Percentiles rank a stretch among this genome's conserved stretches.
Evolutionary conservation across 2,888 invertebrate genomes (phyloP).

Genomic region (Phlogophora meticulosa): DNA sequence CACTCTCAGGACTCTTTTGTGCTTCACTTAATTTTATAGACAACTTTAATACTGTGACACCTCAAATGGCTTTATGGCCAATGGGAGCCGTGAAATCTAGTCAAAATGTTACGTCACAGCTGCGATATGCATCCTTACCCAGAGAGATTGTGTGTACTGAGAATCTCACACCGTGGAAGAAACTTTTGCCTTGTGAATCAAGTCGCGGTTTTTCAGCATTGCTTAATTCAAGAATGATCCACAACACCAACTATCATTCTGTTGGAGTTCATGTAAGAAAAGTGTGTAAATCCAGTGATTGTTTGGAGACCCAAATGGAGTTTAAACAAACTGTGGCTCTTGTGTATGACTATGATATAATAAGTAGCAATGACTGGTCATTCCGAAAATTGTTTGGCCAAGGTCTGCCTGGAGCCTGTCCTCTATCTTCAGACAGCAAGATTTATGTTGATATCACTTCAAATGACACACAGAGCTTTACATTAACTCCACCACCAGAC

Average conservation of each 20-base stretch:
- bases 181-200: constrained; percentile 98
- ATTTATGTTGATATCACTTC: constrained; percentile 95
- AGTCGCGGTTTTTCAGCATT: constrained; percentile 96
- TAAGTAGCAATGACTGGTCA: constrained; percentile 95
- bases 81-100: constrained; percentile 91
- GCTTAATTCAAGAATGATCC: constrained; percentile 97
- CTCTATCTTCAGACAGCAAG: constrained; percentile 94
- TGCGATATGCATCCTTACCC: constrained; percentile 97
- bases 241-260: constrained; percentile 98
- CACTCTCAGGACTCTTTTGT: constrained; percentile 98
- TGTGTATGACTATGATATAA: constrained; percentile 95
- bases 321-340: constrained; percentile 96
- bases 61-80: constrained; percentile 96
- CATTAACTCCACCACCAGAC: constrained; percentile 92
- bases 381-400: constrained; percentile 96
- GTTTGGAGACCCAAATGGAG: constrained; percentile 93
- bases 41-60: constrained; percentile 95
- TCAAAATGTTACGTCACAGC: constrained; percentile 89
- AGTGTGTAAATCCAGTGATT: constrained; percentile 92
- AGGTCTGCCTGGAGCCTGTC: constrained; percentile 95
- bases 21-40: constrained; percentile 99
- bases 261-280: constrained; percentile 96
- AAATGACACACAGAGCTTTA: constrained; percentile 92
- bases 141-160: constrained; percentile 99
- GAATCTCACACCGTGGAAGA: constrained; percentile 99